These are phyloP conservation scores for Zele albiditarsus DNA, from an alignment of 2,888 invertebrate genomes.

Conservation along the genomic window DNA sequence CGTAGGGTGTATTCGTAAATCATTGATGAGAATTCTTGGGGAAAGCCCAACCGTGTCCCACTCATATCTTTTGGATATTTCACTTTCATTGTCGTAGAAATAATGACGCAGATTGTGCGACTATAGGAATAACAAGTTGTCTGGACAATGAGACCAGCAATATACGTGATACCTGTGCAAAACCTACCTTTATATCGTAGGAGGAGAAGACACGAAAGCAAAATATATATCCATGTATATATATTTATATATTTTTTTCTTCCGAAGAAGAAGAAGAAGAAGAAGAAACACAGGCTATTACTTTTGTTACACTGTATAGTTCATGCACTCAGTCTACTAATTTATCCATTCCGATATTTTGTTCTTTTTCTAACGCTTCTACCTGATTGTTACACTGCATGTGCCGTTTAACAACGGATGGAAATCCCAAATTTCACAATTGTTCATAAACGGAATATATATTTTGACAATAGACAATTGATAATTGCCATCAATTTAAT, in stretches of 20 bases:
- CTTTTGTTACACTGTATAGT: not conserved
- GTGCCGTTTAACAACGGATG: no score
- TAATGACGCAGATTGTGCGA: constrained; percentile 12
- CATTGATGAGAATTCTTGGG: constrained; percentile 24
- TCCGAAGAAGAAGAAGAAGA: no score
- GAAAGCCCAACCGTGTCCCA: constrained; percentile 64
- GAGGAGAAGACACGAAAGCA: not conserved
- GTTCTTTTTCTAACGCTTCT: no score
- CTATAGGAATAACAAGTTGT: constrained; percentile 11
- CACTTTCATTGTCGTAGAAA: not conserved
- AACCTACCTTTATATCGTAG: not conserved
- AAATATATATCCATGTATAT: not conserved
- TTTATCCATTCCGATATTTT: no score
- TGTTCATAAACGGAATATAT: no score
- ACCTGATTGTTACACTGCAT: no score
- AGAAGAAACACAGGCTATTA: not conserved
- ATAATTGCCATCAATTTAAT: not conserved
- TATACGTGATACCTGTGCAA: constrained; percentile 13
- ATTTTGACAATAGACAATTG: no score
- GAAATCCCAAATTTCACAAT: no score
- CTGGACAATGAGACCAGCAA: constrained; percentile 16
- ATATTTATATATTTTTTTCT: not conserved
- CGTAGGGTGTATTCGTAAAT: not conserved
- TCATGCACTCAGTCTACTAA: no score
- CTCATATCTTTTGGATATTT: not conserved